Conservation (phyloP, 30 jellyfish, hydroid and myxozoan species). For the Aurelia sp. region DNA sequence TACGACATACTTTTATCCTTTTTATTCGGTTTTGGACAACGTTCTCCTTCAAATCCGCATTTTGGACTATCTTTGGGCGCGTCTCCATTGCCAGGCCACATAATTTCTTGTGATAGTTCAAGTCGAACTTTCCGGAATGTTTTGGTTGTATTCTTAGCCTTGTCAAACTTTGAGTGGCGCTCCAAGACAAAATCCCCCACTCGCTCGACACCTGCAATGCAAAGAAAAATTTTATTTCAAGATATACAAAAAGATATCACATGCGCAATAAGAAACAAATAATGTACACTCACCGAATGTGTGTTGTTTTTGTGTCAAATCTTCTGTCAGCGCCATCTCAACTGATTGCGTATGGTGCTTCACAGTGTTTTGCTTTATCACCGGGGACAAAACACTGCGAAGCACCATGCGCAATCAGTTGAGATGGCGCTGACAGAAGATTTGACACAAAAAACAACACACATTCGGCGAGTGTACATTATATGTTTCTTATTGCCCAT, state of each 20-base stretch:
- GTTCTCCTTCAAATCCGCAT: constrained; percentile 88
- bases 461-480: too few relatives aligned
- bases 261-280: too few relatives aligned
- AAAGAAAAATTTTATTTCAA: background rate
- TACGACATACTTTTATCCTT: constrained; percentile 23
- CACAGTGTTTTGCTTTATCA: too few relatives aligned
- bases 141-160: constrained; percentile 23
- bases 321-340: too few relatives aligned
- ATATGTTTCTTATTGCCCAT: too few relatives aligned
- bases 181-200: constrained; percentile 65
- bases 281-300: too few relatives aligned
- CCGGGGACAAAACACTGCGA: too few relatives aligned
- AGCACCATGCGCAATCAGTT: too few relatives aligned
- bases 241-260: background rate
- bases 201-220: constrained; percentile 4
- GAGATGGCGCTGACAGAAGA: too few relatives aligned
- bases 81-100: constrained; percentile 48
- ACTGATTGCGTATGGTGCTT: too few relatives aligned
- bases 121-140: constrained; percentile 12
- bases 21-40: constrained; percentile 23
- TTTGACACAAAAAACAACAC: too few relatives aligned
- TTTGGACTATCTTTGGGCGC: constrained; percentile 76
- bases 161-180: background rate
- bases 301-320: too few relatives aligned
- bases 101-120: constrained; percentile 4